phyloP scores from a whole-genome alignment of 2,888 invertebrate species.

The Hirtodrosophila cameraria region DNA sequence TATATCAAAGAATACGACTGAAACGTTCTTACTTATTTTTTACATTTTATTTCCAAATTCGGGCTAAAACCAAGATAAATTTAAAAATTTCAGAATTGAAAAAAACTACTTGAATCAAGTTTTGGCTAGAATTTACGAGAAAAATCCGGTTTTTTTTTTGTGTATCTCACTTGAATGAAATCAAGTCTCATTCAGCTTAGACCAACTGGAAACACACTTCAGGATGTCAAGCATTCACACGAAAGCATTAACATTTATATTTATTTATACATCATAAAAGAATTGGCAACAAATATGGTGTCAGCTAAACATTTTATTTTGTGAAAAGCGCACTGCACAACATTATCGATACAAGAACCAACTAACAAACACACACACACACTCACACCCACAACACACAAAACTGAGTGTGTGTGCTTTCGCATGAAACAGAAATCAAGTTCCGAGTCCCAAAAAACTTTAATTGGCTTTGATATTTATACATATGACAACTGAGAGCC shows the following conservation, averaged over 20 bases:
- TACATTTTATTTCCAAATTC: too few species aligned
- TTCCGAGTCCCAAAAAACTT: constrained; percentile 12
- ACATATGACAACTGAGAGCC: constrained; percentile 20
- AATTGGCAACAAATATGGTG: constrained; percentile 18
- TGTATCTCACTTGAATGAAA: too few species aligned
- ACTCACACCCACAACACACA: background rate
- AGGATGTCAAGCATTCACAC: too few species aligned
- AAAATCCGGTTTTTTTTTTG: too few species aligned
- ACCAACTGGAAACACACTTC: constrained; percentile 4
- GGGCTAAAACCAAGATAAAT: too few species aligned
- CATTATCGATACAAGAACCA: constrained; percentile 42
- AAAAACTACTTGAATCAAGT: too few species aligned
- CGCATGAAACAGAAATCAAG: constrained; percentile 1
- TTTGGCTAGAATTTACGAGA: too few species aligned
- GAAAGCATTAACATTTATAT: too few species aligned
- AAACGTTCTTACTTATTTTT: too few species aligned
- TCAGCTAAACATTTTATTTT: constrained; percentile 36
- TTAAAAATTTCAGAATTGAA: too few species aligned
- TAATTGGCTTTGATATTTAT: constrained; percentile 52
- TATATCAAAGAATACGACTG: too few species aligned
- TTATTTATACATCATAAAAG: constrained; percentile 21
- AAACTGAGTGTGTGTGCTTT: background rate
- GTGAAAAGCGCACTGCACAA: constrained; percentile 37
- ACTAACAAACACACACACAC: background rate
- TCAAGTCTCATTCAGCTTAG: too few species aligned